Evolutionary conservation across 2,113 vertebrate species (phyloP).

Genomic region (Spermophilus dauricus): DNA sequence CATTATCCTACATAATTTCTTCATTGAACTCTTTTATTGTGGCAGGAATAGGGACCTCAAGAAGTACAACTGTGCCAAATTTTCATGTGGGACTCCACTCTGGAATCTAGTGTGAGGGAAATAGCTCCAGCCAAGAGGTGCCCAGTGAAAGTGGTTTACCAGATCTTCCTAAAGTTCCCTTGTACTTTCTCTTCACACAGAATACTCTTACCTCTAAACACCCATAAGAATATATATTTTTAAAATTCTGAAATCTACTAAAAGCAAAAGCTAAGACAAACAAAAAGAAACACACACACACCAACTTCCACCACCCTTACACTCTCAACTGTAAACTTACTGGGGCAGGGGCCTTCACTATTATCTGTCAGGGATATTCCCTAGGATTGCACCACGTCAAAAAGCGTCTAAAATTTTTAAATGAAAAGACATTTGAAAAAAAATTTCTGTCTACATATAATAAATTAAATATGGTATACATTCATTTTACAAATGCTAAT

Average conservation of each 20-base stretch:
- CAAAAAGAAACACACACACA: no score
- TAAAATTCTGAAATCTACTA: neutral
- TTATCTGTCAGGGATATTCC: neutral
- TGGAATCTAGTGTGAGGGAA: neutral
- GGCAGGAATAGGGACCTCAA: neutral
- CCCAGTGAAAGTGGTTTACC: no score
- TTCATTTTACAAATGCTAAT: neutral
- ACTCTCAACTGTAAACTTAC: neutral
- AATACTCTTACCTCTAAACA: neutral
- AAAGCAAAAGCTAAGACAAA: neutral
- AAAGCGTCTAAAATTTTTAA: neutral
- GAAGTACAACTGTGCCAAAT: neutral
- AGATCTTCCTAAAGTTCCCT: neutral
- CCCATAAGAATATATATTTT: neutral
- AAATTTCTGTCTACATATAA: neutral
- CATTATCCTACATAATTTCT: neutral
- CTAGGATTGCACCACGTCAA: neutral
- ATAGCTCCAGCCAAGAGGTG: neutral
- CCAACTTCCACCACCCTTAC: rapidly evolving
- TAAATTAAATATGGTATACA: neutral
- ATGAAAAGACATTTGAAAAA: neutral
- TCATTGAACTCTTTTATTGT: neutral
- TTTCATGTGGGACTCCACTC: no score
- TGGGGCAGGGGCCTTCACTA: no score
- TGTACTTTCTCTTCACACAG: neutral